Base-by-base conservation (phyloP, 2,797 vertebrate genomes). In the Bovichtus diacanthus region DNA sequence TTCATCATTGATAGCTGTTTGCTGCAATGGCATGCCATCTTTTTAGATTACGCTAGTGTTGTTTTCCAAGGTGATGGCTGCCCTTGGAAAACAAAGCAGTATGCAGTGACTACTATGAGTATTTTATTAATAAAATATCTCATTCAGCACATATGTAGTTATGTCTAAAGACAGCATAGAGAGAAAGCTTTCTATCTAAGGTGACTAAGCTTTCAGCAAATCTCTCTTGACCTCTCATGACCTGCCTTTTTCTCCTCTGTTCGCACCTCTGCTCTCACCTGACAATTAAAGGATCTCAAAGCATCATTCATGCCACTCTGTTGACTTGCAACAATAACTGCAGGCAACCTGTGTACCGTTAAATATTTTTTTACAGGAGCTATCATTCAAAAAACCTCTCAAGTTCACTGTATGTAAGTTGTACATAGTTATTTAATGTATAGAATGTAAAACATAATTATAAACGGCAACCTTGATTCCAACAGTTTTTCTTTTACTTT, bases 71-170 rank as follows among this genome's bases (percentile, higher is more conserved):
- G 61, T 71, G 51, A 80, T 29, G 53, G 16, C 53, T 80, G 56
- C 36, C 60, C 62, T 83, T 76, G 61, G 51, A 72, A 67, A 72
- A 70, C 21, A 75, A 63, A 53, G 21, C 18, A 55, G 25, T 38
- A 49, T 27, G 38, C 60, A 23, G 12, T 11, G 21, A 54, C 27
- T 65, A 10, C 21, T 60, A 10, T 43, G 11, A 38, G 29, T 44
- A 16, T 56, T 67, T 62, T 50, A 9, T 39, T 18, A 29, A 59
- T 78, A 19, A 70, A 70, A 49, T 18, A 31, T 23, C 5, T 70
- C 16, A 51, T 38, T 60, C 38, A n/a, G 25, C 34, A 46, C 7
- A 55, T 54, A 61, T 68, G 19, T 46, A 16, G 9, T 55, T 55
- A 46, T 18, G n/a, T 80, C 19, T 49, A 41, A 79, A 41, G 25